Evolutionary conservation across 2,113 vertebrate species (phyloP).

Genomic region (Hepsetus odoe): DNA sequence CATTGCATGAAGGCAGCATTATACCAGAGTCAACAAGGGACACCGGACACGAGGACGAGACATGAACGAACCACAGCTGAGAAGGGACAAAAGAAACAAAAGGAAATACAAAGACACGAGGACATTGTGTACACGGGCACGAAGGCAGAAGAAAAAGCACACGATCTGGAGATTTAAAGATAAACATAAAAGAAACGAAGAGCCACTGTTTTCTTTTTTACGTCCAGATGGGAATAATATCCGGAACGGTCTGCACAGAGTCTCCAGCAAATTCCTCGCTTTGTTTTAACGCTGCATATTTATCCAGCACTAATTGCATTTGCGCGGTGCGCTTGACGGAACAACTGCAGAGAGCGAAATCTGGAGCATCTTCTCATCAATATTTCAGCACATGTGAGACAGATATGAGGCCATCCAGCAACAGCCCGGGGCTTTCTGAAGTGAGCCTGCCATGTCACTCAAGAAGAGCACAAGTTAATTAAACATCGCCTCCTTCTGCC

Average conservation of each 20-base stretch:
- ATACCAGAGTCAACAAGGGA: too few species aligned
- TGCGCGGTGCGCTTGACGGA: background rate
- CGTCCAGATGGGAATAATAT: too few species aligned
- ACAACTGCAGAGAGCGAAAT: background rate
- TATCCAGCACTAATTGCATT: constrained; percentile 12
- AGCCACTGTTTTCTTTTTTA: too few species aligned
- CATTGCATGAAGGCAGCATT: too few species aligned
- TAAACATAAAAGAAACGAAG: too few species aligned
- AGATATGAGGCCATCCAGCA: background rate
- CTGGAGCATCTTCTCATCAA: constrained; percentile 13
- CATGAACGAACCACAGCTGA: too few species aligned
- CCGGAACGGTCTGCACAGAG: background rate
- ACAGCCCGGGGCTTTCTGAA: constrained; percentile 8
- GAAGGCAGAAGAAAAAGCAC: too few species aligned
- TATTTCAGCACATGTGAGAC: constrained; percentile 9
- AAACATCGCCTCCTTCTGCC: background rate
- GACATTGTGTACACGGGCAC: too few species aligned
- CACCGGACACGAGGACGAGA: too few species aligned
- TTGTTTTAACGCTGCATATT: constrained; percentile 29
- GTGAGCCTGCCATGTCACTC: background rate
- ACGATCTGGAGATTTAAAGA: too few species aligned
- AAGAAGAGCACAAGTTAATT: constrained; percentile 30
- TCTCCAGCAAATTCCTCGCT: background rate
- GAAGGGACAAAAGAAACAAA: too few species aligned
- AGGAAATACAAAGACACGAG: too few species aligned